phyloP scores from a whole-genome alignment of 2,888 invertebrate species.

The Strigamia transsilvanica region DNA sequence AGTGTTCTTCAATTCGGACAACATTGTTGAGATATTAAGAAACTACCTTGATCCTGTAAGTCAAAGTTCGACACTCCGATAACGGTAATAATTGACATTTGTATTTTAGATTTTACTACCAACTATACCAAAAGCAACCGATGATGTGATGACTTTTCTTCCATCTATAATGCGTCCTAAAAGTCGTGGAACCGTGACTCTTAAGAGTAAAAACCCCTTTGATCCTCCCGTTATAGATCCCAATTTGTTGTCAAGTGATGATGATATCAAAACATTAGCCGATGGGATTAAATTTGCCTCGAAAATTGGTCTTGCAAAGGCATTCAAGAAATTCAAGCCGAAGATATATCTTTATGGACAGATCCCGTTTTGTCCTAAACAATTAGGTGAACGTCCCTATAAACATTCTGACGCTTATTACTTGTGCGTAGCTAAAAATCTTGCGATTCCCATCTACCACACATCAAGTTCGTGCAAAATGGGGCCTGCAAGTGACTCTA shows the following conservation, averaged over 20 bases:
- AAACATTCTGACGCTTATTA: background rate
- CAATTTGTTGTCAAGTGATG: constrained; percentile 65
- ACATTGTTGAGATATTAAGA: too few species aligned
- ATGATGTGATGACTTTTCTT: constrained; percentile 18
- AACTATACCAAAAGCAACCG: background rate
- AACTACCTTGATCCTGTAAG: too few species aligned
- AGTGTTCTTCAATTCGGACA: too few species aligned
- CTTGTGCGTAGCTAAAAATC: background rate
- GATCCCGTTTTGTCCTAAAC: background rate
- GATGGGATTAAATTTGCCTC: constrained; percentile 51
- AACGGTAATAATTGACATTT: background rate
- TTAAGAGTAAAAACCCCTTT: constrained; percentile 64
- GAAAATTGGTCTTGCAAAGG: background rate
- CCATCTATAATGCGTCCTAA: constrained; percentile 63
- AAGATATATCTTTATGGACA: background rate
- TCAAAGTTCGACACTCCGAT: background rate
- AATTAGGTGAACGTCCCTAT: too few species aligned
- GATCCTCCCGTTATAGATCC: constrained; percentile 66
- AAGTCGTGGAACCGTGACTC: constrained; percentile 64
- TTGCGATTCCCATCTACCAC: background rate
- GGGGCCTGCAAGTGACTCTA: constrained; percentile 53
- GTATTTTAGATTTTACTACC: too few species aligned
- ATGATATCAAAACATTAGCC: constrained; percentile 59
- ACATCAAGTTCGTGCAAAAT: constrained; percentile 51
- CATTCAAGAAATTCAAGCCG: background rate